Base-by-base conservation (phyloP, 2,113 vertebrate genomes). In the Pitta sordida region DNA sequence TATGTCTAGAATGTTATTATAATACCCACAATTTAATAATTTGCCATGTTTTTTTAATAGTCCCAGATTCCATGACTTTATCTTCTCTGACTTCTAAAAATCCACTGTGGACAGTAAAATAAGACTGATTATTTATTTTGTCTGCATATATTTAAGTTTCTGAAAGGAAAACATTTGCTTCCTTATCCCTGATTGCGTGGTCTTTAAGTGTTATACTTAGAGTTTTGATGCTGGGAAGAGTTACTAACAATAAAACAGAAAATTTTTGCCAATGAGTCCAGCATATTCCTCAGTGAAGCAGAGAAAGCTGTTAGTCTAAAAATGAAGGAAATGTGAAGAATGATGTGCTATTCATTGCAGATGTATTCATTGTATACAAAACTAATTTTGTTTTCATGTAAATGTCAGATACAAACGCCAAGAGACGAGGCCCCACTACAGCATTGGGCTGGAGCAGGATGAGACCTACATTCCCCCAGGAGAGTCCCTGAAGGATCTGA, bases 401-500 rank as follows among this genome's bases (percentile, higher is more conserved):
- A 75, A 71, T 5, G 21, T 17, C 95, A 99, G 99, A 94, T 99
- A 99, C 93, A 99, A 98, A 90, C 98, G 98, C 15, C 99, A 99
- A 60, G 98, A 99, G 96, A 97, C 98, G 7, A 98, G 98, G 60
- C 98, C 98, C 5, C 98, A 97, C 8, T 99, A 99, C 97, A 99
- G 98, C 93, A 99, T 99, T 7, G 98, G 98, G n/a, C 97, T 99
- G 60, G 99, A 99, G 91, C 98, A 99, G 92, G 99, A 99, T 13
- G 99, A 99, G 96, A 99, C 98, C 5, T 99, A 98, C 92, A 99
- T 99, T 78, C 99, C 99, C 49, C 97, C 98, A 0, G 99, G 99
- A 94, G 99, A 99, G 74, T 99, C 99, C 39, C 98, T 99, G 94
- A 98, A 99, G 95, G 99, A 99, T 96, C 95, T 99, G 43, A 99